Base-by-base conservation (phyloP, 2,113 vertebrate species). In the Cinclus cinclus region DNA sequence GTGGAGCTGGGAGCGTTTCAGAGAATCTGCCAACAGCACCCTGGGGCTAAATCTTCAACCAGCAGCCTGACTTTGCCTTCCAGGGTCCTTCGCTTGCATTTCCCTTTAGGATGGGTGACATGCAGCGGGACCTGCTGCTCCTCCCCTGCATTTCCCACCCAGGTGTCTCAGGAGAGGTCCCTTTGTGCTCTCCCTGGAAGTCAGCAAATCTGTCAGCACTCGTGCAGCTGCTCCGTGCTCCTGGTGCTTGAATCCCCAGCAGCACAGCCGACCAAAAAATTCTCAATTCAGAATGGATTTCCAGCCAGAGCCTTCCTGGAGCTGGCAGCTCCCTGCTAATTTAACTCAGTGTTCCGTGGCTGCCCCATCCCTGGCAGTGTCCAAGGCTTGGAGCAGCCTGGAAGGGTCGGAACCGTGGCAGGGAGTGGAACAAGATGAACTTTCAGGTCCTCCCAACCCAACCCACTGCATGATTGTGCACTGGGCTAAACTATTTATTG, bases 1-100 rank as follows among this genome's bases (percentile, higher is more conserved):
- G 11, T 88, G 3, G 56, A 70, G 86, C 80, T 28, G 92, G 86
- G 84, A 94, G 76, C 35, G 10, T 94, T 94, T 86, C 92, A 93
- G 86, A 93, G 79, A 67, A 95, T 5, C 94, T 94, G 94, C 94
- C 92, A 95, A 8, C 86, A 83, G 64, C 78, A 78, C 89, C 96
- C 95, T 89, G 89, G 76, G 92, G 95, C 95, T 96, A 87, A 83
- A 83, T 86, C 89, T 87, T 78, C 46, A 86, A 73, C 91, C 89
- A 87, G 89, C 64, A 87, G 52, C 21, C 86, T 59, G 94, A 49
- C 60, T 95, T 77, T 87, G 89, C 94, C 91, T 94, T 94, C 76
- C 89, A 94, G 92, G 89, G 87, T 63, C 83, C 55, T 92, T 67
- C 4, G 9, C 56, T 81, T 39, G 75, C 63, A 5, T 87, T 55